Conservation (phyloP, 2,888 invertebrate species). For the Eupithecia dodoneata region DNA sequence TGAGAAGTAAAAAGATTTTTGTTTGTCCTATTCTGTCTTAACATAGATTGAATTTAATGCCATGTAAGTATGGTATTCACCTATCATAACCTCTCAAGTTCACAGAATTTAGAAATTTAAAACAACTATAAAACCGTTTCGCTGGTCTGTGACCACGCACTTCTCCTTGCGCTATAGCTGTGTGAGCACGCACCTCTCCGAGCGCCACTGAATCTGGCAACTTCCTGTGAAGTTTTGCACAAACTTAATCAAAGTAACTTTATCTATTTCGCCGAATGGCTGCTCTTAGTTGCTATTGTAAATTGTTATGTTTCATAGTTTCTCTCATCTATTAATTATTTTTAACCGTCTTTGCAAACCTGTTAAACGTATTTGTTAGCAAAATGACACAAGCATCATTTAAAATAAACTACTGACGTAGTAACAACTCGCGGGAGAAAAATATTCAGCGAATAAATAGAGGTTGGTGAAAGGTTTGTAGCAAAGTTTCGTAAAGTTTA, state of each 20-base stretch:
- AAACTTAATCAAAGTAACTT: slow-evolving; percentile 61
- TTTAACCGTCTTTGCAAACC: neutral
- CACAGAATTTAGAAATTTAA: neutral
- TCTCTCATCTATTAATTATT: neutral
- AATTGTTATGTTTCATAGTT: slow-evolving; percentile 38
- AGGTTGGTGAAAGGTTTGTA: slow-evolving; percentile 7
- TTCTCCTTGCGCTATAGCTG: neutral
- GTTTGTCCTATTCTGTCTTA: neutral
- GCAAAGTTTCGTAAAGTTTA: neutral
- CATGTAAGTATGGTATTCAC: neutral
- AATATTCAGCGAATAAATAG: slow-evolving; percentile 1
- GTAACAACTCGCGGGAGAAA: slow-evolving; percentile 6
- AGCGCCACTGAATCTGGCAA: slow-evolving; percentile 50
- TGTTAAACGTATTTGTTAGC: neutral
- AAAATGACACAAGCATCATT: neutral
- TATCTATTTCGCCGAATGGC: slow-evolving; percentile 56
- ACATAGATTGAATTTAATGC: neutral
- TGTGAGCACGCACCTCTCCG: slow-evolving; percentile 29
- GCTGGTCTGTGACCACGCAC: neutral
- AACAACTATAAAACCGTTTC: neutral
- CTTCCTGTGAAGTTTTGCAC: slow-evolving; percentile 54
- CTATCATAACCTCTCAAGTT: neutral
- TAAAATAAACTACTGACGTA: neutral
- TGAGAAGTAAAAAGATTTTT: neutral
- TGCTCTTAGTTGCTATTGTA: slow-evolving; percentile 46